Base-by-base conservation (phyloP, 2,888 invertebrate genomes). In the Sthenelais limicola region DNA sequence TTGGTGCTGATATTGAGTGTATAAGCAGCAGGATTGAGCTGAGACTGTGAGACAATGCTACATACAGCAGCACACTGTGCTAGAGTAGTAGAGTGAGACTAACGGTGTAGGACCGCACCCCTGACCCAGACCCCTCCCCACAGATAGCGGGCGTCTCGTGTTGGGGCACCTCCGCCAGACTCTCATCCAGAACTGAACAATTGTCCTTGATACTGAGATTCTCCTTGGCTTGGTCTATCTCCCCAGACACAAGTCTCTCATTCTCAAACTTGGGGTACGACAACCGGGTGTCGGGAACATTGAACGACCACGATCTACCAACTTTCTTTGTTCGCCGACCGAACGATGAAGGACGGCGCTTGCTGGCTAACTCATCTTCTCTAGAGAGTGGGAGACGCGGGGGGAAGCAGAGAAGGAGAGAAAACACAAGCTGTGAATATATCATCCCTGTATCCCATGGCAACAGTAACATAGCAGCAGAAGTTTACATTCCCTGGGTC, bases 251-350 rank as follows among this genome's bases (percentile, higher is more conserved):
- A 7, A 35, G 51, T 51, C 73, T 80, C 78, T 69, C 76, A 78
- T 24, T 69, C 71, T 51, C 80, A 77, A 70, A 81, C 77, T 24
- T 75, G 73, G 54, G 71, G 72, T 54, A 82, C 54, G 66, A 76
- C 76, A n/a, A 71, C 71, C 48, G 78, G 52, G 77, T 76, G 21
- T 83, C 56, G 18, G 71, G 38, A 5, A 56, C 71, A 30, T 71
- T 52, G 56, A 71, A 71, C 33, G 71, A 71, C 71, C 71, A 71
- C 12, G 71, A 52, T 12, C 71, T 54, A 3, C 71, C 71, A 26
- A 71, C 71, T 48, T 71, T 71, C 52, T 71, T 71, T 24, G 52
- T 52, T 15, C 62, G 18, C 2, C 62, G 35, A 4, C 62, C 62
- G 28, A 62, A 62, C 4, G 62, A 38, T 4, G 62, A 62, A 3